Percentiles rank a stretch among this genome's conserved stretches.
These are phyloP conservation scores for Xestoiulus laeticollis DNA, from an alignment of 2,888 invertebrate genomes.

Conservation along the genomic window DNA sequence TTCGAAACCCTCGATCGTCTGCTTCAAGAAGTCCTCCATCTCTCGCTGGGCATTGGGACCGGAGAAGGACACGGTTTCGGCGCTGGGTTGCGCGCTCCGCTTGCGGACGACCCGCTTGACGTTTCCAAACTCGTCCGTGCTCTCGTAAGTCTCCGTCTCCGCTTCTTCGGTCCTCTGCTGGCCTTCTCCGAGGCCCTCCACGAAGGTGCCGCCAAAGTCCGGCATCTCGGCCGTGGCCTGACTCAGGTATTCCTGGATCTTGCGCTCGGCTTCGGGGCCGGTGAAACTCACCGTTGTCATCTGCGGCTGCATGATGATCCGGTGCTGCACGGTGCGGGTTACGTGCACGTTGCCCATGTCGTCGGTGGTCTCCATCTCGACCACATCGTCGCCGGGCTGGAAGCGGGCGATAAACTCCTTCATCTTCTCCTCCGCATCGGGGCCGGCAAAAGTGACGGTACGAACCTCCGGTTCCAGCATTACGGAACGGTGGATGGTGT, in stretches of 20 bases:
- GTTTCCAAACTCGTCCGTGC: conserved; percentile 57
- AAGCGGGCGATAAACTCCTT: conserved; percentile 68
- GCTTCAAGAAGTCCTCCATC: conserved; percentile 67
- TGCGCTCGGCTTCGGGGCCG: conserved; percentile 68
- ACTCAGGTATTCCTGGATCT: conserved; percentile 66
- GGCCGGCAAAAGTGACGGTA: conserved; percentile 69
- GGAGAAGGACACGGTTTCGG: conserved; percentile 68
- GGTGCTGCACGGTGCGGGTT: conserved; percentile 67
- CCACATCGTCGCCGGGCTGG: conserved; percentile 68
- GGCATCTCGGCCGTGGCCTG: background rate
- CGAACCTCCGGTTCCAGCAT: conserved; percentile 68
- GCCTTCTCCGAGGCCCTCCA: background rate
- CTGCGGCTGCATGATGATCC: conserved; percentile 68
- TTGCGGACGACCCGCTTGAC: conserved; percentile 49
- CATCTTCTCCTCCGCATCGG: conserved; percentile 68
- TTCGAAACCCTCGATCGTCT: conserved; percentile 57
- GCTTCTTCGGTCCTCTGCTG: conserved; percentile 54
- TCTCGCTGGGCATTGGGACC: conserved; percentile 68
- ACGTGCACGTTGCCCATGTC: conserved; percentile 69
- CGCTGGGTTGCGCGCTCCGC: conserved; percentile 62
- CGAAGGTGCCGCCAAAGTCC: background rate
- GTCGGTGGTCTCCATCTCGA: conserved; percentile 68
- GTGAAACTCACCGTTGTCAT: conserved; percentile 68
- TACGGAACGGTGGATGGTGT: conserved; percentile 67
- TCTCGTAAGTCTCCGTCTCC: conserved; percentile 57